Percentiles rank a stretch among this genome's conserved stretches.
phyloP scores from a whole-genome alignment of 2,113 vertebrate species.

The Stigmatopora argus region DNA sequence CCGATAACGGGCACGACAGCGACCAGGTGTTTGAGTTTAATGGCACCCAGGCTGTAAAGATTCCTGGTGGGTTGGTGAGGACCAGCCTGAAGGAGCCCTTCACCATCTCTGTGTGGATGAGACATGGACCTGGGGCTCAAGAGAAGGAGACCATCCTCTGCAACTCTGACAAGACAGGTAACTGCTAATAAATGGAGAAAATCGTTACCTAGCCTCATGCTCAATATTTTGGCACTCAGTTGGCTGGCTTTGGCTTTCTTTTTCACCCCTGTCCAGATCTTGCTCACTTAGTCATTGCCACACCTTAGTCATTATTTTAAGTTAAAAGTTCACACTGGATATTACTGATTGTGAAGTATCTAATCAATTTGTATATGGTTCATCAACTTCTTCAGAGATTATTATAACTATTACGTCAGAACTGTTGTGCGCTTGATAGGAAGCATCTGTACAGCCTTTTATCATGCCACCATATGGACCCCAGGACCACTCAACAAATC shows the following conservation, averaged over 20 bases:
- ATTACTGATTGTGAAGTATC: conserved; percentile 45
- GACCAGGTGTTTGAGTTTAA: conserved; percentile 98
- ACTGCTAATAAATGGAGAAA: not conserved
- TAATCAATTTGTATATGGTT: conserved; percentile 23
- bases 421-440: conserved; percentile 24
- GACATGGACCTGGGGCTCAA: conserved; percentile 81
- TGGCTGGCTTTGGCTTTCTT: conserved; percentile 2
- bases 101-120: conserved; percentile 93
- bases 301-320: conserved; percentile 20
- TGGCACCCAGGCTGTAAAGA: conserved; percentile 87
- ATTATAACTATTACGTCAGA: conserved; percentile 66
- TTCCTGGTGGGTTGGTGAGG: conserved; percentile 81
- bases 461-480: conserved; percentile 31
- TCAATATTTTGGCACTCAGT: conserved; percentile 7
- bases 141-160: conserved; percentile 94
- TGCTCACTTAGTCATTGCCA: conserved; percentile 16
- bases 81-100: conserved; percentile 84
- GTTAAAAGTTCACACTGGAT: conserved; percentile 25
- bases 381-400: conserved; percentile 52
- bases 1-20: conserved; percentile 93
- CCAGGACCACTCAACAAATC: not conserved
- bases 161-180: conserved; percentile 94
- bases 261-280: not conserved
- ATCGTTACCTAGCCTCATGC: not conserved
- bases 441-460: conserved; percentile 29